phyloP scores from a whole-genome alignment of 2,113 vertebrate genomes.

The Thalassoma bifasciatum region DNA sequence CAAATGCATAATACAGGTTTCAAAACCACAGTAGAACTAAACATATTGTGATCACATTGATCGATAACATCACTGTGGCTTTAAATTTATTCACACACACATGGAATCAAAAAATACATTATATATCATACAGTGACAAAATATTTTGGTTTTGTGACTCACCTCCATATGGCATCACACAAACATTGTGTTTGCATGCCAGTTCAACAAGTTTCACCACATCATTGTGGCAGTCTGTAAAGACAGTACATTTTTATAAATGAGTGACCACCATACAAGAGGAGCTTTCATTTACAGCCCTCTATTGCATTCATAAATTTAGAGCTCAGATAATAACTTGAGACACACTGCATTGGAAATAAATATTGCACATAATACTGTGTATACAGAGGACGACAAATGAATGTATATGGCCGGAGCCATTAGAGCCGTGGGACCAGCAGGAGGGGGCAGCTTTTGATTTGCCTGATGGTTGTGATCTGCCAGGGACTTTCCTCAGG shows the following conservation, averaged over 20 bases:
- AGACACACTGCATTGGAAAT: constrained; percentile 20
- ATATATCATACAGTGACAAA: constrained; percentile 9
- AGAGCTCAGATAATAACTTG: constrained; percentile 11
- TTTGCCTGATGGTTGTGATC: constrained; percentile 43
- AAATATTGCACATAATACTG: constrained; percentile 4
- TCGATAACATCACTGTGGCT: too few relatives aligned
- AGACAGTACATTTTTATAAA: constrained; percentile 40
- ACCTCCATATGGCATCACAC: constrained; percentile 98
- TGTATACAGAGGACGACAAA: constrained; percentile 35
- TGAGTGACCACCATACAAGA: constrained; percentile 3
- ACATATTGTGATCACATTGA: too few relatives aligned
- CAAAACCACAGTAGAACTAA: too few relatives aligned
- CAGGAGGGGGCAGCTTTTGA: constrained; percentile 31
- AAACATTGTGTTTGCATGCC: constrained; percentile 94
- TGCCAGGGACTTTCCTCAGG: constrained; percentile 58
- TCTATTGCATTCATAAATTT: constrained; percentile 42
- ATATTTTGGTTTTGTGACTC: constrained; percentile 67
- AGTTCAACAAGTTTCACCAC: constrained; percentile 96
- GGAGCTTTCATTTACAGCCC: constrained; percentile 14
- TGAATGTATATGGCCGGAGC: constrained; percentile 32
- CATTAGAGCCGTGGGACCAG: constrained; percentile 37
- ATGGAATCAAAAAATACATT: constrained; percentile 9
- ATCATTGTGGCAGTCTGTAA: constrained; percentile 92
- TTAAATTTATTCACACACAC: background rate
- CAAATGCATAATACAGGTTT: too few relatives aligned